Evolutionary conservation across 2,797 vertebrate species (phyloP), one percentile per base, ranked within the genome.

Genomic region (Chelonia mydas): DNA sequence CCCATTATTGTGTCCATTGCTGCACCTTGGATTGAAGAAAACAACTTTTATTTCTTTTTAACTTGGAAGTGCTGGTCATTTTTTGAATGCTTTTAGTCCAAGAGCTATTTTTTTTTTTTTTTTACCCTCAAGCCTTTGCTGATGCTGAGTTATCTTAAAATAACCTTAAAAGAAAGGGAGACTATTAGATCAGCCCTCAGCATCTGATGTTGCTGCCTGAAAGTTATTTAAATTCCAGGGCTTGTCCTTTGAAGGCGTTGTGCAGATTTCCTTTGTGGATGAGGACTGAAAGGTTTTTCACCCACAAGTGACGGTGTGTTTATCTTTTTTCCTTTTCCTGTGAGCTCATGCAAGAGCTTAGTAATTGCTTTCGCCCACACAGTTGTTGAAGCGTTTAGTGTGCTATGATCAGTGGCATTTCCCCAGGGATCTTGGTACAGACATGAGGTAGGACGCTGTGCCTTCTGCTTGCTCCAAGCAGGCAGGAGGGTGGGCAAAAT

Each of bases 1-100:
- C 80, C 86, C 92, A 86, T 65, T 88, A 15, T 81, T 94, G 51
- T 84, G 84, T 97, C 93, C 78, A 47, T 41, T 27, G 41, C 77
- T 84, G 90, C 90, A 83, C 68, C n/a, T 87, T 55, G 31, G 74
- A 16, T 53, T 55, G 47, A 84, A 91, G 93, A 93, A 91, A 94
- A 83, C 82, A 84, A 11, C 3, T 49, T 93, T 87, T 95, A 13
- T 86, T 84, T 92, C 45, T 54, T 81, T 50, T 54, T 92, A 74
- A 83, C 94, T 92, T 78, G 87, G 91, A 96, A 96, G 96, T 97
- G 95, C 95, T 96, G 92, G 94, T 90, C 90, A 41, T 72, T 90
- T 93, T 95, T 90, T 88, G 92, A 94, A 96, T 85, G 0, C 5
- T 45, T 91, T 89, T 3, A 76, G 81, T 47, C 72, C 83, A 54